Base-by-base conservation (phyloP, 2,797 vertebrate genomes). In the Phoxinus dragarum region DNA sequence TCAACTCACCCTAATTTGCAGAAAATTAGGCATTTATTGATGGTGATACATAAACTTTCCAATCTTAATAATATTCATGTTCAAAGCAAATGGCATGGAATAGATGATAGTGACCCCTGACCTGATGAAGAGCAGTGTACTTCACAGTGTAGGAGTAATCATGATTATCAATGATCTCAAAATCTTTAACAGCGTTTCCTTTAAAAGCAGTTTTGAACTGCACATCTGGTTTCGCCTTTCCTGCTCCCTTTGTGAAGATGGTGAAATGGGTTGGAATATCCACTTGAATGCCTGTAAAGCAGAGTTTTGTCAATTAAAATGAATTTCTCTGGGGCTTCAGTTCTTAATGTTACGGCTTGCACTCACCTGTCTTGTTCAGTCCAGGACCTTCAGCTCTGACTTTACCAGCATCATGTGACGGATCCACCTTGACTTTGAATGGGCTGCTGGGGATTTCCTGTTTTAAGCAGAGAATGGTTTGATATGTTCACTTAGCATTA, bases 141-240 rank as follows among this genome's bases (percentile, higher is more conserved):
- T 97, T 98, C 91, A 99, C 98, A 0, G 98, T 99, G 95, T 97
- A 97, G 84, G 97, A 97, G 90, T 98, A 99, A 94, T 99, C 98
- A 0, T 99, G 98, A 86, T 99, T 99, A 93, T 99, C 98, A 17
- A 98, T 98, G 91, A 99, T 97, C 92, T 99, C 97, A 86, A 99
- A 99, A 94, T 99, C 98, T 52, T 95, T 93, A 42, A 99, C 97
- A 0, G 95, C 96, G 6, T 98, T 96, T 40, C 96, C 97, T 2
- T 96, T 95, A 83, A 94, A 90, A 0, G 95, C 89, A 0, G 95
- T 95, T 7, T 92, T 91, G 1, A 99, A 99, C 88, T 95, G 94
- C 76, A 99, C 98, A 0, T 97, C 97, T 89, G 97, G 96, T 73
- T 95, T 97, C 88, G 97, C 97, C 89, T 99, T 99, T 75, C 98